Evolutionary conservation across 2,888 invertebrate genomes (phyloP), one percentile per base, ranked within the genome.

Genomic region (Drosophila vallismaia): DNA sequence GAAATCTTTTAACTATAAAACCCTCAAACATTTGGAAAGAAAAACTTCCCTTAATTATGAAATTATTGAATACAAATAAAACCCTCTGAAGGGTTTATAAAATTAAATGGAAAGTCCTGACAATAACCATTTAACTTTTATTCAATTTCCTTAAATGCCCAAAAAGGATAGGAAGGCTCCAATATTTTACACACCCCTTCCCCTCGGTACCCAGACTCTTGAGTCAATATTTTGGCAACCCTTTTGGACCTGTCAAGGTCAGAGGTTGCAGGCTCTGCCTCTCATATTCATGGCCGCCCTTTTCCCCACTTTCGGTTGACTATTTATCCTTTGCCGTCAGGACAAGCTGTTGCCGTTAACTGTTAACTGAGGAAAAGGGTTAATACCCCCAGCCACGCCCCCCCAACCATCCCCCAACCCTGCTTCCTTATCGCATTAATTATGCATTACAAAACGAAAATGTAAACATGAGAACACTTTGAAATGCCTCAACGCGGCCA

Each of bases 391-490:
- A 7, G 4, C 19, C 19, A 6, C 28, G 28, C 6, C 28, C 28
- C 28, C 28, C 19, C 19, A 19, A 19, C 19, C 28, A 28, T 5
- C 1, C 28, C 5, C 28, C 28, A 28, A 1, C 7, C 46, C 45
- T 24, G 4, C 12, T n/a, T 9, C n/a, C 44, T 50, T 69, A 82
- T 76, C 59, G 62, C 54, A 76, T 82, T 60, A 82, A 74, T 76
- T 76, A 79, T 74, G 66, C 74, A 74, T 64, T 58, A 66, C 51
- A 63, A 69, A 44, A 62, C 29, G 58, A 74, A 69, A 67, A 50
- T 48, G 56, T 64, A 64, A 79, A 44, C 76, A 78, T 51, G 74
- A 75, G 55, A 44, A 63, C 72, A 63, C 64, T 69, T 68, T 60
- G 36, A 55, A 60, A 42, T 59, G 82, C 60, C 52, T 46, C 60